Conservation (phyloP, 2,113 vertebrate species). For the Acanthochromis polyacanthus region DNA sequence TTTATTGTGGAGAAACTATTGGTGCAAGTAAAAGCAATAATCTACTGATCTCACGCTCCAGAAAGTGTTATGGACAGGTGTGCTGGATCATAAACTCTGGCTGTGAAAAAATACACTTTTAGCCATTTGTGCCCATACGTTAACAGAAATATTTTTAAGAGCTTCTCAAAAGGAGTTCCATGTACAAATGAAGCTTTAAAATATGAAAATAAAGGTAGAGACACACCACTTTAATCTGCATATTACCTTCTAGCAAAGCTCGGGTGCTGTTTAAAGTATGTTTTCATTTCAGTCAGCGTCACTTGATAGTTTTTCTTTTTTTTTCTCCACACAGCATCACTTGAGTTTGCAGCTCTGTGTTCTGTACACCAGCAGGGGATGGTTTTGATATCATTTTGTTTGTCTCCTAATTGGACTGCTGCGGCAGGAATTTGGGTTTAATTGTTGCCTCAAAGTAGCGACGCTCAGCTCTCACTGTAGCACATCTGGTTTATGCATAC, state of each 20-base stretch:
- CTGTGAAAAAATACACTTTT: too few species aligned
- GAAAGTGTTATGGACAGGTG: not conserved
- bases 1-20: too few species aligned
- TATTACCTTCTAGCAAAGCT: too few species aligned
- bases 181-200: too few species aligned
- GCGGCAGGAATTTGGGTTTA: conserved; percentile 66
- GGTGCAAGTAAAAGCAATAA: too few species aligned
- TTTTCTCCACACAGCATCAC: conserved; percentile 4
- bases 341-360: conserved; percentile 21
- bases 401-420: conserved; percentile 75
- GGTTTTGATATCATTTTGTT: conserved; percentile 67
- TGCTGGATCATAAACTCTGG: not conserved
- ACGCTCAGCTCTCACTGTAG: conserved; percentile 53
- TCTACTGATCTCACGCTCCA: too few species aligned
- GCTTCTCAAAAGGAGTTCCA: too few species aligned
- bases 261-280: too few species aligned
- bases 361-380: conserved; percentile 53
- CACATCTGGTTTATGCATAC: conserved; percentile 78
- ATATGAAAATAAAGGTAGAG: too few species aligned
- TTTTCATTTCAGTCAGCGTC: conserved; percentile 7
- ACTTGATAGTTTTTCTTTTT: not conserved
- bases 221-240: too few species aligned
- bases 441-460: conserved; percentile 75
- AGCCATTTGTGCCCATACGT: too few species aligned
- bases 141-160: too few species aligned